Evolutionary conservation across 2,113 vertebrate genomes (phyloP).

Genomic region (Leucosticte australis): DNA sequence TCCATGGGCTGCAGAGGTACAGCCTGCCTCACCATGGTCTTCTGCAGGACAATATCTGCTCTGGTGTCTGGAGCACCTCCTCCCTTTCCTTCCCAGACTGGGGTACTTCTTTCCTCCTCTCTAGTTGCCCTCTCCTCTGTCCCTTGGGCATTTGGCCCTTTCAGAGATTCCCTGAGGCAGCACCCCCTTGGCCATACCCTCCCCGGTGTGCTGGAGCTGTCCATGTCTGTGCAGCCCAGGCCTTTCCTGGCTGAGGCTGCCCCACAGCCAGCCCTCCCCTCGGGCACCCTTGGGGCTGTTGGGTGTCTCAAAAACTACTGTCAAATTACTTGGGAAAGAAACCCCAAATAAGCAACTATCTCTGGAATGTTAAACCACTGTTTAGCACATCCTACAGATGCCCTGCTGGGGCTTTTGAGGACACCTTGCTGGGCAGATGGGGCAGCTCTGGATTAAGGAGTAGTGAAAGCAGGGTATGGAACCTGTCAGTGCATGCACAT

Average conservation of each 20-base stretch:
- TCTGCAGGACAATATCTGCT: neutral
- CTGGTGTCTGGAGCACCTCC: neutral
- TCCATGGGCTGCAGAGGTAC: neutral
- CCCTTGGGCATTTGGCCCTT: neutral
- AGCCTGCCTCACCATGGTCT: neutral
- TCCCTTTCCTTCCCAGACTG: neutral
- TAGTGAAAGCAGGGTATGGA: neutral
- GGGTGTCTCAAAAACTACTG: neutral
- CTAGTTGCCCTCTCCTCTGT: neutral
- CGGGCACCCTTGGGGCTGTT: fast-evolving
- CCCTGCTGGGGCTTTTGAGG: neutral
- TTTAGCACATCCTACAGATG: neutral
- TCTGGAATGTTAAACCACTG: neutral
- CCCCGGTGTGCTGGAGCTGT: fast-evolving
- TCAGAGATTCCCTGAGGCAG: neutral
- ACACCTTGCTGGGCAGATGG: neutral
- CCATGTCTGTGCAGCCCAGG: too few relatives aligned
- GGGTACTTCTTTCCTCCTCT: neutral
- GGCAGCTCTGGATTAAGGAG: neutral
- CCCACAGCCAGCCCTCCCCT: fast-evolving
- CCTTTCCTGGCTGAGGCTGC: neutral
- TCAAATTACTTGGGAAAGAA: neutral
- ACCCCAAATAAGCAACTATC: fast-evolving
- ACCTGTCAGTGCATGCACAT: neutral
- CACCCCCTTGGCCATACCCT: too few relatives aligned